Base-by-base conservation (phyloP, 2,888 invertebrate species). In the Ellobium chinense region DNA sequence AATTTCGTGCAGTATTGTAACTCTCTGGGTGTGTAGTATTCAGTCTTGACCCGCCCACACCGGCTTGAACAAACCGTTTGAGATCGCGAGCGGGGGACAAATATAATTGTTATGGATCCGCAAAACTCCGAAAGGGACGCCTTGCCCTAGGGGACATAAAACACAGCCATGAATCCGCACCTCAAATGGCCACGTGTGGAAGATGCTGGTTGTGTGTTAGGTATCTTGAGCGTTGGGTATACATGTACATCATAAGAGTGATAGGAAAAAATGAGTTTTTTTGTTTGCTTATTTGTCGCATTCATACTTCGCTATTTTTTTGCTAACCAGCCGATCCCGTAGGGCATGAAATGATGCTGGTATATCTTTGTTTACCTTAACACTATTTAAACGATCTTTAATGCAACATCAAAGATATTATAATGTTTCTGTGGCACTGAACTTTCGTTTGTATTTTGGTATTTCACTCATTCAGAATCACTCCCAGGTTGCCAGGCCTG, bases 371-470 rank as follows among this genome's bases (percentile, higher is more conserved):
- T 34, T 68, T 60, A 24, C 2, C 34, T 29, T 34, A 31, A 4
- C 12, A 14, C 3, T 27, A 46, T 7, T 36, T 34, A 36, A 7
- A 24, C 14, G 21, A 27, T 14, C 21, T 24, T 66, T 60, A 34
- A 1, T 36, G 24, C 37, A 60, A 72, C 29, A 72, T 72, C 4
- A 60, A 7, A 24, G 60, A 58, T 2, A 24, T 2, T 60, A 37
- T 58, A 37, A n/a, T 18, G 34, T 72, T 24, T 54, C 5, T 21
- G 2, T 58, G 14, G 21, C 2, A 12, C 37, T n/a, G n/a, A n/a
- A n/a, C n/a, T n/a, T n/a, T n/a, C n/a, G n/a, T 72, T 36, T 36
- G 37, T 37, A 72, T 58, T 24, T 72, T 27, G 58, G 58, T 72
- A 37, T 58, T 56, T 37, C 37, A 36, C 56, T 9, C 27, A 2